phyloP scores from a whole-genome alignment of 2,797 vertebrate genomes.

The Poliocrania exsul region DNA sequence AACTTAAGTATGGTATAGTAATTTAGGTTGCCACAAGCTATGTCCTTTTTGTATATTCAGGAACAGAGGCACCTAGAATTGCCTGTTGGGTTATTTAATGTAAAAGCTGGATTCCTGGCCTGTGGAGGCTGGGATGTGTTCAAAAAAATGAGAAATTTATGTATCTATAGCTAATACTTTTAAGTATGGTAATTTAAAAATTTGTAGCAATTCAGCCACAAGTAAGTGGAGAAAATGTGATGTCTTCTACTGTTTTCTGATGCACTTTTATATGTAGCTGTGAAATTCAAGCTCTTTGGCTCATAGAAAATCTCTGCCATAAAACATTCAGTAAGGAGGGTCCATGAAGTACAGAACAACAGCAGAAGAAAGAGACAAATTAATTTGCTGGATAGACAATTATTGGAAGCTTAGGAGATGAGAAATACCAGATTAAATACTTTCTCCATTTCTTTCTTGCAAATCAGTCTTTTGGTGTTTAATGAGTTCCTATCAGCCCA shows the following conservation, averaged over 20 bases:
- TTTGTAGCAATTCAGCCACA: slow-evolving; percentile 21
- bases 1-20: background rate
- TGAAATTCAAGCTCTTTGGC: slow-evolving; percentile 9
- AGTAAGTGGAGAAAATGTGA: slow-evolving; percentile 20
- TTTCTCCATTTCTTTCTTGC: background rate
- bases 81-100: slow-evolving; percentile 7
- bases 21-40: background rate
- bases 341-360: background rate
- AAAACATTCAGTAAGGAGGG: slow-evolving; percentile 4
- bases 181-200: slow-evolving; percentile 47
- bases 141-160: slow-evolving; percentile 12
- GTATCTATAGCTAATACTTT: slow-evolving; percentile 56
- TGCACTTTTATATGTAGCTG: slow-evolving; percentile 5
- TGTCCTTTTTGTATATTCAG: background rate
- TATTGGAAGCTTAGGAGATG: background rate
- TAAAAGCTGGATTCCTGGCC: slow-evolving; percentile 12
- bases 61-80: slow-evolving; percentile 4
- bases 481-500: slow-evolving; percentile 16
- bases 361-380: slow-evolving; percentile 11
- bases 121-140: background rate
- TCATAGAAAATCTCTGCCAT: background rate
- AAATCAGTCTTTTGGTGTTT: background rate
- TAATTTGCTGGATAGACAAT: background rate
- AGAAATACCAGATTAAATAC: background rate
- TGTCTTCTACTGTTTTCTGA: slow-evolving; percentile 33